Base-by-base conservation (phyloP, 1,140 invertebrate genomes). In the Drosophila tristis region DNA sequence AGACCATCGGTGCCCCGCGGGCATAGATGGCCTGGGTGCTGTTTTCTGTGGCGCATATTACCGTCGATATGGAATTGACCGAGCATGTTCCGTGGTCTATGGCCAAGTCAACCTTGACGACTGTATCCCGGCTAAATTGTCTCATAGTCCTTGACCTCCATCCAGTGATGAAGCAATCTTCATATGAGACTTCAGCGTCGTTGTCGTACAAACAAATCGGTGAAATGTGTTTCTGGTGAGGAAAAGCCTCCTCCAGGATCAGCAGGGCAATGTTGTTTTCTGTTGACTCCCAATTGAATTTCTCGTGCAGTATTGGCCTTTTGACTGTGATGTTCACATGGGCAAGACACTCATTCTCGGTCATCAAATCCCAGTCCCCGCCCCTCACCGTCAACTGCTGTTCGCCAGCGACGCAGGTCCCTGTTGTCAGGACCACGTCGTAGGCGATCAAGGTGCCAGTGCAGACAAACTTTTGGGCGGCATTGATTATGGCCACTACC, bases 291-390 rank as follows among this genome's bases (percentile, higher is more conserved):
- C 13, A 3, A 11, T 0, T 0, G 6, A 15, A 71, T 0, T 31
- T 3, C 4, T 43, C 1, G 25, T 74, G 57, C 4, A 11, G 4
- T 4, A 44, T 31, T 0, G 11, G 16, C 1, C 5, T 7, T 7
- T 45, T 11, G 5, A 60, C 49, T 5, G 2, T 8, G 2, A 35
- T 43, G 5, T 53, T 59, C 7, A 61, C 35, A 51, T 76, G 31
- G 0, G 59, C 31, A 9, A 67, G 25, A 20, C 44, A 20, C 3
- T 66, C 62, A 9, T 53, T 35, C 0, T 56, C 39, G 0, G 66
- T 51, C 2, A 0, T 4, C n/a, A 54, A 39, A 43, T 80, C 77
- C 78, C 78, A 80, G 2, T 72, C 61, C 0, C 77, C 78, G 20
- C 66, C 72, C 26, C 47, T 48, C 5, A 51, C 74, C 31, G 13